Evolutionary conservation across 2,797 vertebrate genomes (phyloP).

Genomic region (Vireo griseus): DNA sequence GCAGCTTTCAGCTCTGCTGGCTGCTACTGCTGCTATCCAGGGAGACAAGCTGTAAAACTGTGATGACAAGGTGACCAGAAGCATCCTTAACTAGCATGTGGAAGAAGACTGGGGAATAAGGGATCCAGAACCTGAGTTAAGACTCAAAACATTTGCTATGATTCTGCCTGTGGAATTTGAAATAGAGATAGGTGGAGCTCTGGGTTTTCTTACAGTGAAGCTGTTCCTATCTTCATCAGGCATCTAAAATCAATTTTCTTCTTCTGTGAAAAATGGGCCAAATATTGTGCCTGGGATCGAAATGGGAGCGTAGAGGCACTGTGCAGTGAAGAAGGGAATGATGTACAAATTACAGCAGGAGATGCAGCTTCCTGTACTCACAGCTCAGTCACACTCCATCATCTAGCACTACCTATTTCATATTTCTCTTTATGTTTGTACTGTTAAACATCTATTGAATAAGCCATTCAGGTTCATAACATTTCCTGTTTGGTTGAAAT

Average conservation of each 20-base stretch:
- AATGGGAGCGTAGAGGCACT: neutral
- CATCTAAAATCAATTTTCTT: neutral
- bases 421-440: neutral
- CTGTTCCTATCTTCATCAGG: neutral
- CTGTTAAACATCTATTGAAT: neutral
- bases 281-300: neutral
- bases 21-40: neutral
- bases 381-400: neutral
- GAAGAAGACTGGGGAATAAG: neutral
- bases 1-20: neutral
- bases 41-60: neutral
- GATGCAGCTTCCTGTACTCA: neutral
- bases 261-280: neutral
- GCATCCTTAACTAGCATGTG: neutral
- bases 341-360: neutral
- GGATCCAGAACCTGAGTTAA: neutral
- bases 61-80: slow-evolving; percentile 3
- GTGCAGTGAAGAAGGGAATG: neutral
- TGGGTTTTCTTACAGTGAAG: neutral
- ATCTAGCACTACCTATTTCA: neutral
- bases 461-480: neutral
- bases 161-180: neutral
- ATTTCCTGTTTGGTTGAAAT: neutral
- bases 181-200: neutral
- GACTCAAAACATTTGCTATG: neutral